phyloP scores from a whole-genome alignment of 2,797 vertebrate genomes.

The Octomys mimax region DNA sequence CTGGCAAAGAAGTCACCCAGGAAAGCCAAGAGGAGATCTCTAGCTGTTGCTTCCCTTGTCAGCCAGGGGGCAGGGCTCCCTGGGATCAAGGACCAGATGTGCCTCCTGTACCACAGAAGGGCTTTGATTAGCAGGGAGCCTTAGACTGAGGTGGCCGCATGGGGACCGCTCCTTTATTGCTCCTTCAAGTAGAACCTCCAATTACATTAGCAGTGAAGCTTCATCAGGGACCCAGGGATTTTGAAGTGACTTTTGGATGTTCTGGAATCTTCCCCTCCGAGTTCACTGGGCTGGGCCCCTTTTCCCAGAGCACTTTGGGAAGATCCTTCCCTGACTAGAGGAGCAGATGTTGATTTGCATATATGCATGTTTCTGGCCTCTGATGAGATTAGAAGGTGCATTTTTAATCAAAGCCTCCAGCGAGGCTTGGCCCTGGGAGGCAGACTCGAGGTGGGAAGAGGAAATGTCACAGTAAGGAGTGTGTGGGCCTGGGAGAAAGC shows the following conservation, averaged over 20 bases:
- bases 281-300: constrained; percentile 93
- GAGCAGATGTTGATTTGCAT: constrained; percentile 99
- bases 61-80: not conserved
- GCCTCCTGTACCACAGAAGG: not conserved
- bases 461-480: constrained; percentile 85
- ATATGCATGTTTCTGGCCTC: constrained; percentile 98
- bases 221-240: constrained; percentile 93
- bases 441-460: constrained; percentile 93
- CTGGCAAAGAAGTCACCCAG: not conserved
- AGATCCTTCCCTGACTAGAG: constrained; percentile 97
- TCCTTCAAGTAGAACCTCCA: constrained; percentile 94
- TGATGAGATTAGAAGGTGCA: constrained; percentile 99
- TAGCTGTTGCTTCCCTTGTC: not conserved
- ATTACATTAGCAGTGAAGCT: constrained; percentile 95
- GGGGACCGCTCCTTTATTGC: constrained; percentile 91
- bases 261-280: constrained; percentile 91
- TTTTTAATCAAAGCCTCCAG: constrained; percentile 99
- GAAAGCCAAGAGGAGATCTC: not conserved
- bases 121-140: constrained; percentile 87
- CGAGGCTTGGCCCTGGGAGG: constrained; percentile 94
- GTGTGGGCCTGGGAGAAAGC: constrained; percentile 57
- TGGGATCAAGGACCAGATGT: rapidly evolving
- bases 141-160: constrained; percentile 89
- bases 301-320: constrained; percentile 95
- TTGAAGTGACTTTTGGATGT: constrained; percentile 90